phyloP scores from a whole-genome alignment of 2,113 vertebrate species.

The Hymenochirus boettgeri region DNA sequence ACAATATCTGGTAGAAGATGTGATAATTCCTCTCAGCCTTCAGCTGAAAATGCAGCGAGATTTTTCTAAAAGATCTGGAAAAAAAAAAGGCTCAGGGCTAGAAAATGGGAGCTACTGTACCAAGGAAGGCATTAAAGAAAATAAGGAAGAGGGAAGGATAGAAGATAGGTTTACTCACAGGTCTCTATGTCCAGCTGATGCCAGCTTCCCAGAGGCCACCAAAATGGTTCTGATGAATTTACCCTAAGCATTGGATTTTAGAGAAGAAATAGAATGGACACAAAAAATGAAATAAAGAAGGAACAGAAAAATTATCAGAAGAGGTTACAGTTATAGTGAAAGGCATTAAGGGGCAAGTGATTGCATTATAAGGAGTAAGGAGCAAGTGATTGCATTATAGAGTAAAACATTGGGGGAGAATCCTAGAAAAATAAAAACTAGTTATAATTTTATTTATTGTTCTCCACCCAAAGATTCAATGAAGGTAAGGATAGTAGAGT shows the following conservation, averaged over 20 bases:
- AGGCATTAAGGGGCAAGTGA: too few relatives aligned
- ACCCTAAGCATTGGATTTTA: conserved; percentile 59
- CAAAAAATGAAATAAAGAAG: not conserved
- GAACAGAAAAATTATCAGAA: too few relatives aligned
- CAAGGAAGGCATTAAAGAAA: not conserved
- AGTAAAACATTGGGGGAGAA: too few relatives aligned
- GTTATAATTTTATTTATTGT: too few relatives aligned
- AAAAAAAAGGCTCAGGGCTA: not conserved
- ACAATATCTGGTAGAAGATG: conserved; percentile 93
- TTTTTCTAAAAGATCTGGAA: conserved; percentile 80
- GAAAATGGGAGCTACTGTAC: too few relatives aligned
- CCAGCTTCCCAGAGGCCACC: conserved; percentile 80
- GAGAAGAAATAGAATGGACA: not conserved
- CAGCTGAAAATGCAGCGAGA: conserved; percentile 89
- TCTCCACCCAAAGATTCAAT: too few relatives aligned
- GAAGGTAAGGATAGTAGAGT: too few relatives aligned
- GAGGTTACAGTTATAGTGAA: too few relatives aligned
- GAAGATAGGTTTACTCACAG: conserved; percentile 67
- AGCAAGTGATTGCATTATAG: too few relatives aligned
- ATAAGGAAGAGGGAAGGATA: not conserved
- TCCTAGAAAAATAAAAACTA: too few relatives aligned
- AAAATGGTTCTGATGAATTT: conserved; percentile 95
- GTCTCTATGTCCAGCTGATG: conserved; percentile 90
- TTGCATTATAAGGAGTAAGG: too few relatives aligned
- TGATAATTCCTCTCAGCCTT: conserved; percentile 90